phyloP scores from a whole-genome alignment of 2,888 invertebrate genomes.

The Trachelus stipa region DNA sequence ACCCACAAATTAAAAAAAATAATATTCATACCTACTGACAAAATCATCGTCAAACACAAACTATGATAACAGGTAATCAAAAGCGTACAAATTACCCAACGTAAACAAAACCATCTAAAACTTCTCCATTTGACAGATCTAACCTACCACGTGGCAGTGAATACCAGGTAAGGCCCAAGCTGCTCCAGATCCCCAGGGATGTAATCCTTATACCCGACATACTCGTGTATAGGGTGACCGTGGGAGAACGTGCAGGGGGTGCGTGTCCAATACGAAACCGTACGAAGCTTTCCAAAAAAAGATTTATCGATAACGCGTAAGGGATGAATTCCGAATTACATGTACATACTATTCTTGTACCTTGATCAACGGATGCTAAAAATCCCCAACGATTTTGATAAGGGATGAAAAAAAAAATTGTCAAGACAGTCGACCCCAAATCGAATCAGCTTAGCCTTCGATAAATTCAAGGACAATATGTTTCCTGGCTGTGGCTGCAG shows the following conservation, averaged over 20 bases:
- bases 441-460: neutral
- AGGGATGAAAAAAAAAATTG: neutral
- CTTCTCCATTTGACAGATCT: conserved; percentile 50
- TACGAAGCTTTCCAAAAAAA: neutral
- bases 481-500: conserved; percentile 49
- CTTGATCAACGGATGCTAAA: neutral
- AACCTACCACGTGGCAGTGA: conserved; percentile 45
- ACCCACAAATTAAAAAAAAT: neutral
- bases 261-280: neutral
- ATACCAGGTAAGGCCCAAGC: conserved; percentile 26
- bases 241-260: conserved; percentile 51
- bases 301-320: conserved; percentile 28
- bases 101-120: conserved; percentile 24
- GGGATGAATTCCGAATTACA: conserved; percentile 25
- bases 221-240: conserved; percentile 46
- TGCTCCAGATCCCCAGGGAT: conserved; percentile 30
- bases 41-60: neutral
- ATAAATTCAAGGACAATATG: conserved; percentile 62
- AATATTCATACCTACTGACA: neutral
- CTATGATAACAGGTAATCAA: neutral
- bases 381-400: neutral
- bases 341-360: neutral
- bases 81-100: neutral
- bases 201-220: conserved; percentile 50
- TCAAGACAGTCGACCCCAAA: conserved; percentile 17